Conservation (phyloP, 2,797 vertebrate species). For the Neostethus bicornis region DNA sequence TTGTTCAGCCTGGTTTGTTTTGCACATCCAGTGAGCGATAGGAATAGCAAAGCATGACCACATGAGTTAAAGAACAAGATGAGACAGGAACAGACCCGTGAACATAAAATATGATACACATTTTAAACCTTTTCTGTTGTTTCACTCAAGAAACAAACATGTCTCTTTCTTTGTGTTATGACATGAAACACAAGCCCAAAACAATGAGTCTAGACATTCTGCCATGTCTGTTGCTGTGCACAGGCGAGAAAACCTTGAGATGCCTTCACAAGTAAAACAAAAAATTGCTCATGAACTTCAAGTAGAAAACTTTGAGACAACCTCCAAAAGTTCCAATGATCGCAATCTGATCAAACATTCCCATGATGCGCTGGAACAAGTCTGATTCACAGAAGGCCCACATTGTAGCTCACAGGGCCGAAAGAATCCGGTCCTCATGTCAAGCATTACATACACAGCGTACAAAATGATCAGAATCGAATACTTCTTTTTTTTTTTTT, state of each 20-base stretch:
- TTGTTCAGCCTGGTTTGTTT: constrained; percentile 13
- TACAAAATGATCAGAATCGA: too few relatives aligned
- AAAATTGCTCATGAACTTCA: neutral
- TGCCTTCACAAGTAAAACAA: neutral
- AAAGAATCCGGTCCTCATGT: neutral
- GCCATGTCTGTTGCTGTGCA: too few relatives aligned
- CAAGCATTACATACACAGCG: too few relatives aligned
- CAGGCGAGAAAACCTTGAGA: neutral
- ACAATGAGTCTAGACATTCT: neutral
- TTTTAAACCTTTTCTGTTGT: constrained; percentile 1
- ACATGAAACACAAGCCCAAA: neutral
- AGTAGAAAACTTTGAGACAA: neutral
- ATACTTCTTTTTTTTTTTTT: too few relatives aligned
- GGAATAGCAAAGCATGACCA: constrained; percentile 12
- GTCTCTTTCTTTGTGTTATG: neutral
- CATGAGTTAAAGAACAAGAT: constrained; percentile 18
- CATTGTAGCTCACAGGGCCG: neutral
- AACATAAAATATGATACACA: neutral
- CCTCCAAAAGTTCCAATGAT: neutral
- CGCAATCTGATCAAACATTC: constrained; percentile 1
- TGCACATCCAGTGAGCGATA: neutral
- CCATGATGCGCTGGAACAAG: constrained; percentile 1
- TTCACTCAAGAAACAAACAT: constrained; percentile 6
- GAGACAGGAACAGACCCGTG: neutral
- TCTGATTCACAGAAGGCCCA: neutral